Conservation (phyloP, 1,140 invertebrate species). For the Thaumetopoea pityocampa region DNA sequence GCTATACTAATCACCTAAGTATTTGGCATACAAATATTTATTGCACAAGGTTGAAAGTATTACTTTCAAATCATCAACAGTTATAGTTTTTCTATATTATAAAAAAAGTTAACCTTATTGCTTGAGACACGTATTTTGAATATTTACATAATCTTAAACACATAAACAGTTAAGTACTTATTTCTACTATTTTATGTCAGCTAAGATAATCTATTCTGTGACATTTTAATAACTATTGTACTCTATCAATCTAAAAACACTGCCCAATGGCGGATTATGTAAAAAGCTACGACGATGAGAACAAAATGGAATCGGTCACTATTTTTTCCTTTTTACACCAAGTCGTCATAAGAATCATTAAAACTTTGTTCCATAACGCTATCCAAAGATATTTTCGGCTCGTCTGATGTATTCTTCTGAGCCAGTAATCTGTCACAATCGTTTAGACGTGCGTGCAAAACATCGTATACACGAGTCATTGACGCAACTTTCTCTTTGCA, state of each 20-base stretch:
- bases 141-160: slow-evolving; percentile 24
- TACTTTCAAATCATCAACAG: slow-evolving; percentile 10
- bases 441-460: slow-evolving; percentile 60
- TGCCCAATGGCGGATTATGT: slow-evolving; percentile 1
- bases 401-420: slow-evolving; percentile 43
- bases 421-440: slow-evolving; percentile 65
- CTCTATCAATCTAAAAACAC: no score
- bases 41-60: slow-evolving; percentile 23
- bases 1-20: slow-evolving; percentile 3
- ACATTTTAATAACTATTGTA: no score
- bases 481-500: slow-evolving; percentile 72
- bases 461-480: slow-evolving; percentile 69
- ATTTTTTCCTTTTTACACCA: slow-evolving; percentile 36
- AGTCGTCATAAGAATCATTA: slow-evolving; percentile 50
- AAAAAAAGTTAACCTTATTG: slow-evolving; percentile 45
- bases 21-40: slow-evolving; percentile 20
- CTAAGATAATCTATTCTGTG: no score
- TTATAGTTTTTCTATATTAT: slow-evolving; percentile 7
- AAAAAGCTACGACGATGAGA: slow-evolving; percentile 10
- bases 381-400: slow-evolving; percentile 43
- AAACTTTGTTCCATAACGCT: slow-evolving; percentile 50
- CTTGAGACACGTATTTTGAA: slow-evolving; percentile 58
- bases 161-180: slow-evolving; percentile 3
- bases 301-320: slow-evolving; percentile 1
- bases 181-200: no score